Evolutionary conservation across 1,140 invertebrate genomes (phyloP).

Genomic region (Tribolium castaneum): DNA sequence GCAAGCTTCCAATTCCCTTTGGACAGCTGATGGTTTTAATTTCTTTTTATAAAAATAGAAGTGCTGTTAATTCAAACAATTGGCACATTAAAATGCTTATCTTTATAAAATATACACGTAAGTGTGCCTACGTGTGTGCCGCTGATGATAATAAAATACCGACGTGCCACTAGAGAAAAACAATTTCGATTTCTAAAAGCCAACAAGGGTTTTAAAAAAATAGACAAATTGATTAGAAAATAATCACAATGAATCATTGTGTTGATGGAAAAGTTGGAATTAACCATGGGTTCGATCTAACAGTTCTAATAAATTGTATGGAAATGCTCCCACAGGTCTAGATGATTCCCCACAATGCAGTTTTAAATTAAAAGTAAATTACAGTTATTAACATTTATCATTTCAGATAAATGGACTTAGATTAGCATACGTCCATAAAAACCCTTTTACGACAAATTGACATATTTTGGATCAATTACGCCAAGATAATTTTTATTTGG

Average conservation of each 20-base stretch:
- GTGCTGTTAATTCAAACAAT: not conserved
- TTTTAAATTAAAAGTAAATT: not conserved
- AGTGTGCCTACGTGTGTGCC: not conserved
- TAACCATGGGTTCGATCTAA: not conserved
- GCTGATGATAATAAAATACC: not conserved
- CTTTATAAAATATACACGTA: conserved; percentile 5
- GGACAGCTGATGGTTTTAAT: not conserved
- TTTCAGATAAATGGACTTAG: not conserved
- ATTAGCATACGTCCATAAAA: not conserved
- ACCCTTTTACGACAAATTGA: not conserved
- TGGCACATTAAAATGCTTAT: not conserved
- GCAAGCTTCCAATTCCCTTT: not conserved
- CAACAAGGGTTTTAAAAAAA: not conserved
- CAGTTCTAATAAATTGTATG: not conserved
- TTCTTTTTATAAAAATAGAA: not conserved
- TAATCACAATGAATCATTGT: not conserved
- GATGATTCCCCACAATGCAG: not conserved
- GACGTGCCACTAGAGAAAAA: not conserved
- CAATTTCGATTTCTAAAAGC: not conserved
- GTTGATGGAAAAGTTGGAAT: not conserved
- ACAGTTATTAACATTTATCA: not conserved
- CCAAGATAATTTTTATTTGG: not conserved
- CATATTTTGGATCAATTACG: not conserved
- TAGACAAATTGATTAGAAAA: not conserved
- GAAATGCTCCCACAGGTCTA: no score